Percentiles rank a stretch among this genome's conserved stretches.
phyloP scores from a whole-genome alignment of 1,140 invertebrate genomes.

The Xylocopa sonorina region DNA sequence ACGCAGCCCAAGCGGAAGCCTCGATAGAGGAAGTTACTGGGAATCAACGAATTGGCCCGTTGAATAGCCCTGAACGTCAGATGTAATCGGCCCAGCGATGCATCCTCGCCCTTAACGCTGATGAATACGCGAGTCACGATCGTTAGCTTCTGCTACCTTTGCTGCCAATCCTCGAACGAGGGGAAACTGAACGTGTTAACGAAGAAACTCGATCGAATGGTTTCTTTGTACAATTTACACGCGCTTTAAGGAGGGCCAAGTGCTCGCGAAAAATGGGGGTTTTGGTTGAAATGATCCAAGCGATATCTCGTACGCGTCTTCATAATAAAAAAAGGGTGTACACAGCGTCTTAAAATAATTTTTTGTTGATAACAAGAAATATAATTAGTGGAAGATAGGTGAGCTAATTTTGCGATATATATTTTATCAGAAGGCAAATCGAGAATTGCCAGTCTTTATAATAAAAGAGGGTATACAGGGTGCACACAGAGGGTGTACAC shows the following conservation, averaged over 20 bases:
- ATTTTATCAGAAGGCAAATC: too few relatives aligned
- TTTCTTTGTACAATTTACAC: conserved; percentile 7
- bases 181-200: neutral
- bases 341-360: too few relatives aligned
- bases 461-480: too few relatives aligned
- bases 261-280: neutral
- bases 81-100: conserved; percentile 15
- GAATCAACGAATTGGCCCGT: conserved; percentile 11
- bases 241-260: neutral
- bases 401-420: too few relatives aligned
- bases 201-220: too few relatives aligned
- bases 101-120: conserved; percentile 10
- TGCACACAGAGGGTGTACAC: too few relatives aligned
- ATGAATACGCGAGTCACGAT: neutral
- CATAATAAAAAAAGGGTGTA: too few relatives aligned
- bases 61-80: conserved; percentile 12
- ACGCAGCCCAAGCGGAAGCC: conserved; percentile 8
- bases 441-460: too few relatives aligned
- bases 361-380: too few relatives aligned
- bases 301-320: too few relatives aligned
- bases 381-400: too few relatives aligned
- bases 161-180: neutral
- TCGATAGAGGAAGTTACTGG: neutral
- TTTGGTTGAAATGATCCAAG: neutral
- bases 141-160: neutral